Percentiles rank a stretch among this genome's conserved stretches.
Evolutionary conservation across 2,797 vertebrate genomes (phyloP).

Genomic region (Avahi laniger): DNA sequence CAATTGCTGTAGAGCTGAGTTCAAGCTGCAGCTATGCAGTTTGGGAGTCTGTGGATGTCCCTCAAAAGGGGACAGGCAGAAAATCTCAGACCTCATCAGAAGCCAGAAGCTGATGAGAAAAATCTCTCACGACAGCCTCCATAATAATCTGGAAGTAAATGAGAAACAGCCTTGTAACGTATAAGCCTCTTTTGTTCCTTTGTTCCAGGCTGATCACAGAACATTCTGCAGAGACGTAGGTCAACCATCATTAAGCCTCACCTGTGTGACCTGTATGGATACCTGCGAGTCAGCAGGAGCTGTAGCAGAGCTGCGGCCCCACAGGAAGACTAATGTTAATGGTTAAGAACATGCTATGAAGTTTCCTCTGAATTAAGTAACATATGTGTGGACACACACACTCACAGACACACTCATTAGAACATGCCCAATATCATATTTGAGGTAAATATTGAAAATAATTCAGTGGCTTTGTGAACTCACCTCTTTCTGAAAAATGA

Average conservation of each 20-base stretch:
- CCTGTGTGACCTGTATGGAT: accelerated
- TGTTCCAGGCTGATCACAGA: accelerated
- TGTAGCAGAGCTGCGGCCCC: background rate
- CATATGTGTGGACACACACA: too few relatives aligned
- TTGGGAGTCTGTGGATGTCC: background rate
- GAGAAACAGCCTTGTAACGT: accelerated
- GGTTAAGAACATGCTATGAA: background rate
- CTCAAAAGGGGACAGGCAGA: accelerated
- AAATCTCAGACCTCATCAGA: background rate
- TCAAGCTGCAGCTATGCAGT: background rate
- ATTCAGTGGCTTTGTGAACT: background rate
- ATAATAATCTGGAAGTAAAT: background rate
- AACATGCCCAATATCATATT: too few relatives aligned
- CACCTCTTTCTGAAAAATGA: background rate
- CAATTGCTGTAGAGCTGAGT: background rate
- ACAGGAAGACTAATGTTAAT: background rate
- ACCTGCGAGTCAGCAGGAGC: accelerated
- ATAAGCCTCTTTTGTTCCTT: background rate
- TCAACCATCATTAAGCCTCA: background rate
- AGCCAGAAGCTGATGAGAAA: background rate
- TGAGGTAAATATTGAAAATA: background rate
- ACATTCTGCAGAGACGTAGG: accelerated
- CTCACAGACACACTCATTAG: too few relatives aligned
- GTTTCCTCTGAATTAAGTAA: background rate
- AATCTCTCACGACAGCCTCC: background rate